phyloP scores from a whole-genome alignment of 2,113 vertebrate species.

The Anolis carolinensis region DNA sequence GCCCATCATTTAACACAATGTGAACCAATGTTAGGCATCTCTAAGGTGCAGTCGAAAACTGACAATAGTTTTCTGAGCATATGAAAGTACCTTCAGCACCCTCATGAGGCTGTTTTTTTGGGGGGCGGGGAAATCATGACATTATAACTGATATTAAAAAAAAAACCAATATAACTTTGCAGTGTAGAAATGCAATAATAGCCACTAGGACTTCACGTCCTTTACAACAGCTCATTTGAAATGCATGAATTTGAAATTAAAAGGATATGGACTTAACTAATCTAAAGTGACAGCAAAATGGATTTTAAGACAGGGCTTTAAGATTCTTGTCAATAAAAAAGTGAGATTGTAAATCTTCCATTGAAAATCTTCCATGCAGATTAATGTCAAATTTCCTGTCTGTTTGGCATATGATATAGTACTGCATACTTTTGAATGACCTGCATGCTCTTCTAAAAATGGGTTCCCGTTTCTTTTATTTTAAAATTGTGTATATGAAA shows the following conservation, averaged over 20 bases:
- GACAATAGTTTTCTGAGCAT: neutral
- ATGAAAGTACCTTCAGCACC: neutral
- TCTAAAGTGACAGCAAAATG: constrained; percentile 3
- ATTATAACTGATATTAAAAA: neutral
- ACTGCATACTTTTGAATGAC: neutral
- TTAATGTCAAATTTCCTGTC: neutral
- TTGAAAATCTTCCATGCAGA: neutral
- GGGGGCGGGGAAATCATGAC: neutral
- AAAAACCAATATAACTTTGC: neutral
- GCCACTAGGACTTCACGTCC: neutral
- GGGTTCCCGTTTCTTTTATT: neutral
- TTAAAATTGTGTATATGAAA: neutral
- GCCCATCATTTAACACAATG: neutral
- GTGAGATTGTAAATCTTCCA: neutral
- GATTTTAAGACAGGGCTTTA: neutral
- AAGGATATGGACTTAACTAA: neutral
- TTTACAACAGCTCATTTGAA: neutral
- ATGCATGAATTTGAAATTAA: constrained; percentile 8
- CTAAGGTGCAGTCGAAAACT: neutral
- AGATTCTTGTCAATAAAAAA: constrained; percentile 2
- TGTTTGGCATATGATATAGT: neutral
- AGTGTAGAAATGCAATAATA: neutral
- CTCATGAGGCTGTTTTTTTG: neutral
- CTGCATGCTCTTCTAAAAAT: neutral
- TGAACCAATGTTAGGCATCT: neutral